These are phyloP conservation scores for Thera britannica DNA, from an alignment of 2,888 invertebrate genomes.

Conservation along the genomic window DNA sequence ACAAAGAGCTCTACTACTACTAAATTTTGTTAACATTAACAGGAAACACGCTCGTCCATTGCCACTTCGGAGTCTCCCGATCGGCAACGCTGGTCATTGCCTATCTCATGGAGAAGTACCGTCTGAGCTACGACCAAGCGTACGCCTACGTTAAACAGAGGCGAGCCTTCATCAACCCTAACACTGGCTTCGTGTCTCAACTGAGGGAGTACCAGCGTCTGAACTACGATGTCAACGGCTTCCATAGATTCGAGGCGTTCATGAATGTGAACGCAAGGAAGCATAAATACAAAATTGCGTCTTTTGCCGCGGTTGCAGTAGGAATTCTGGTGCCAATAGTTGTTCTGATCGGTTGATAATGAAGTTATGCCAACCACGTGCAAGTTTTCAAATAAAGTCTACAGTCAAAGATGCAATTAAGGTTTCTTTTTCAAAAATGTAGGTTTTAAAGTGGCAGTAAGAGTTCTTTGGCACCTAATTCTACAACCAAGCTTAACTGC, in stretches of 20 bases:
- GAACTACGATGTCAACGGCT: slow-evolving; percentile 68
- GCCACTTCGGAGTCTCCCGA: slow-evolving; percentile 97
- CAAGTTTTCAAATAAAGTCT: slow-evolving; percentile 30
- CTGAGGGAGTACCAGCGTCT: slow-evolving; percentile 87
- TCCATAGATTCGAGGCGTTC: slow-evolving; percentile 69
- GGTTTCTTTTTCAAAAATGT: not conserved
- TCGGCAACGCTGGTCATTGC: slow-evolving; percentile 98
- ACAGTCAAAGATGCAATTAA: slow-evolving; percentile 12
- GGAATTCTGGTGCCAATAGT: slow-evolving; percentile 69
- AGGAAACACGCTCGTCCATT: slow-evolving; percentile 93
- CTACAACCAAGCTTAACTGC: too few relatives aligned
- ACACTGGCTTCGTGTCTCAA: slow-evolving; percentile 97
- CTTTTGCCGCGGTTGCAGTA: slow-evolving; percentile 65
- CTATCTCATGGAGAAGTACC: slow-evolving; percentile 95
- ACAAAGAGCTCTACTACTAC: too few relatives aligned
- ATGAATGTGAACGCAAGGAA: slow-evolving; percentile 71
- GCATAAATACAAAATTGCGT: slow-evolving; percentile 73
- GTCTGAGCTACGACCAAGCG: slow-evolving; percentile 93
- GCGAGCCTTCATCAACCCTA: slow-evolving; percentile 96
- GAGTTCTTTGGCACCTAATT: too few relatives aligned
- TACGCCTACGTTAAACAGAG: slow-evolving; percentile 93
- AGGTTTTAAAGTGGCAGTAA: too few relatives aligned
- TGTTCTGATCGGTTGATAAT: slow-evolving; percentile 63
- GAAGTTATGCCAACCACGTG: slow-evolving; percentile 23
- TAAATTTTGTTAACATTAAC: too few relatives aligned